Evolutionary conservation across 2,113 vertebrate species (phyloP).

Genomic region (Cyphomyrus plagiostoma): DNA sequence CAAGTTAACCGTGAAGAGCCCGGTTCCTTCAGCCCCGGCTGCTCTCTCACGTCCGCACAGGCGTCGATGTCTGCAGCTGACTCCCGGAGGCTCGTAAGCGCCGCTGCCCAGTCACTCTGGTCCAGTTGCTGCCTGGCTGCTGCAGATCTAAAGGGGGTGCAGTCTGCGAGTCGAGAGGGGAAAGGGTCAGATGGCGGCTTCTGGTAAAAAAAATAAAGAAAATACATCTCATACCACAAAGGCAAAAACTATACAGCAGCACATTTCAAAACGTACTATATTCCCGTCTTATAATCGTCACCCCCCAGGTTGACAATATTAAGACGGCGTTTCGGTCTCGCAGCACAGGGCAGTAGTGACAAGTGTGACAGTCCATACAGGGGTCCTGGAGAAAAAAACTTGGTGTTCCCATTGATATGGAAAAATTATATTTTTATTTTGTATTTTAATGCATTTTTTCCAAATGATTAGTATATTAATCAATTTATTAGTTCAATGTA

Average conservation of each 20-base stretch:
- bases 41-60: background rate
- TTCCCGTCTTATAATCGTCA: background rate
- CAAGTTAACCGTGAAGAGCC: background rate
- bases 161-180: background rate
- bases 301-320: background rate
- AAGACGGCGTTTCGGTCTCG: background rate
- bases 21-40: background rate
- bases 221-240: background rate
- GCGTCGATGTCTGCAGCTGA: background rate
- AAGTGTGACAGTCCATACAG: slow-evolving; percentile 9
- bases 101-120: background rate
- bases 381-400: slow-evolving; percentile 19
- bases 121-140: background rate
- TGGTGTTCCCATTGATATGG: background rate
- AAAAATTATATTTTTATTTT: background rate
- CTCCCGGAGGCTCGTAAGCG: background rate
- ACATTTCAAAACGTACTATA: slow-evolving; percentile 11
- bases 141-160: background rate
- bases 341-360: slow-evolving; percentile 4
- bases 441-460: background rate
- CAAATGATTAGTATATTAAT: background rate
- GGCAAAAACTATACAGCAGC: background rate
- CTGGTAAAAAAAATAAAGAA: background rate
- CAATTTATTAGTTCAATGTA: background rate
- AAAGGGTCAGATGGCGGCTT: background rate